Percentiles rank a stretch among this genome's conserved stretches.
Conservation (phyloP, 2,797 vertebrate species). For the Anisognathus igniventris region DNA sequence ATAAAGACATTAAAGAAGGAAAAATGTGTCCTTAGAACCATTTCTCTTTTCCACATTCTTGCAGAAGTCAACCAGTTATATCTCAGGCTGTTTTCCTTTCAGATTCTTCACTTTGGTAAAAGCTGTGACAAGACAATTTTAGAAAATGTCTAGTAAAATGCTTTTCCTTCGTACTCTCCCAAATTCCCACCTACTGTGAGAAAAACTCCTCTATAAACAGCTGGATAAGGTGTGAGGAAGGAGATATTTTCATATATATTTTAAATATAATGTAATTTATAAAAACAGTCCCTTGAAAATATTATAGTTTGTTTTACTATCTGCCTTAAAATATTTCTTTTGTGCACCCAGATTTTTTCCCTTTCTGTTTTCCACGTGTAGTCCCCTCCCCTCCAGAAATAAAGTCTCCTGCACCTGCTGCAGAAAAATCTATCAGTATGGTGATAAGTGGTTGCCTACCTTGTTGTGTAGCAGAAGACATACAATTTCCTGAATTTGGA, state of each 20-base stretch:
- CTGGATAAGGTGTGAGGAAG: neutral
- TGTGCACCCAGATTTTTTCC: neutral
- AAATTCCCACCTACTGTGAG: neutral
- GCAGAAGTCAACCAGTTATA: neutral
- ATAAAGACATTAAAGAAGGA: neutral
- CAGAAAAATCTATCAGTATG: too few relatives aligned
- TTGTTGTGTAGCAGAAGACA: neutral
- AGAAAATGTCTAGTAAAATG: neutral
- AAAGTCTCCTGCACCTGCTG: too few relatives aligned
- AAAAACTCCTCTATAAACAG: neutral
- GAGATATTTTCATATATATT: neutral
- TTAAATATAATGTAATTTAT: neutral
- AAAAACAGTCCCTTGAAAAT: neutral
- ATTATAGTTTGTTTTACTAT: neutral
- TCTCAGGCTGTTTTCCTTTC: neutral
- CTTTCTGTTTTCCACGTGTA: neutral
- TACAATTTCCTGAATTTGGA: neutral
- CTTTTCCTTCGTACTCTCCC: neutral
- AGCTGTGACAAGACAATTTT: neutral
- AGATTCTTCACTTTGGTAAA: neutral
- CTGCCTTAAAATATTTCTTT: neutral
- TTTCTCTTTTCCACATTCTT: neutral
- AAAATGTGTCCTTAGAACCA: neutral
- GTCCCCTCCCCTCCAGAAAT: neutral
- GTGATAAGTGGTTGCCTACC: neutral